Evolutionary conservation across 2,797 vertebrate genomes (phyloP), one percentile per base, ranked within the genome.

Genomic region (Hypotaenidia okinawae): DNA sequence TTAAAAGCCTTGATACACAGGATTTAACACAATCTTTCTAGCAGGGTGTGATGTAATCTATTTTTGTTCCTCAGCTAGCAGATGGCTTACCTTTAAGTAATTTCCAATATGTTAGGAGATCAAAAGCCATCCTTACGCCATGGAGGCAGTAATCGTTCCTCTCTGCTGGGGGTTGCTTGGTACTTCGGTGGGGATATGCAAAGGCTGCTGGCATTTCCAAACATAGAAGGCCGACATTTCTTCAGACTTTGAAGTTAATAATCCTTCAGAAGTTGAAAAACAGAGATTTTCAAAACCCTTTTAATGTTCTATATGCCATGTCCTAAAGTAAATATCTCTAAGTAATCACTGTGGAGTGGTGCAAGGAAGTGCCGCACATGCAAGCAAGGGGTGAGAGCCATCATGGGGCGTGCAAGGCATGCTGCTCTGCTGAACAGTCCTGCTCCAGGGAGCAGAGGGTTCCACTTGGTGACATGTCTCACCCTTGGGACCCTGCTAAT

Each of bases 231-330:
- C 97, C 98, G 98, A 99, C 99, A 99, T 99, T 99, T 99, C 98
- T 98, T 98, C 98, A 98, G 98, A 98, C 99, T 99, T 99, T 99
- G 99, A 99, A 99, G 99, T 99, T 99, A 98, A 99, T 99, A 99
- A 99, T 99, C 98, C 98, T 98, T 99, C 98, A 98, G 98, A 98
- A 99, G 98, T 98, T 98, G 97, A 98, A 98, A 99, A 99, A 98
- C 98, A 98, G 97, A 98, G 98, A 98, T 98, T 96, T 97, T 97
- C 94, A 91, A 97, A 97, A 96, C 78, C 92, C 91, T 97, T 98
- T 98, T 97, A 97, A 98, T 97, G 97, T 98, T 97, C 97, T 98
- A 96, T 98, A 97, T 97, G 97, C 97, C 97, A 96, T 94, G 97
- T 95, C 87, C 74, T 86, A 77, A 94, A 97, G 97, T 98, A 98